A percentile compares a stretch with the other conserved stretches of the same genome.
Conservation (phyloP, 2,797 vertebrate species). For the Glossophaga mutica region DNA sequence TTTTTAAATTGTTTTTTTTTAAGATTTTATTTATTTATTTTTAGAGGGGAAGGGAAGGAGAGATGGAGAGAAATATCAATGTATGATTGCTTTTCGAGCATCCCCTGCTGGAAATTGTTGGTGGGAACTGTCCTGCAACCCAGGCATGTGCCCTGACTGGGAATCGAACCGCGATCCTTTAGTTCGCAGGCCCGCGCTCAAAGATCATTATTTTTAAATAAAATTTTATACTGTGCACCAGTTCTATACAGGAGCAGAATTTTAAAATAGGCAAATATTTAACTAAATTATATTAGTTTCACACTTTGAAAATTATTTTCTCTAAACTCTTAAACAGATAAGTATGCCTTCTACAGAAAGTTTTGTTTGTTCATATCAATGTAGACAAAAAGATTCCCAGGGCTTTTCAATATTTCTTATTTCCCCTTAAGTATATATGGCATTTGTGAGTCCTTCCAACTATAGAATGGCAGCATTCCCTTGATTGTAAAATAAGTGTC, state of each 20-base stretch:
- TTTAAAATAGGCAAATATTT: neutral
- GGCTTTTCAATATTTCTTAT: neutral
- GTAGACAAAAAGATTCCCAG: neutral
- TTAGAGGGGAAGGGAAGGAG: too few relatives aligned
- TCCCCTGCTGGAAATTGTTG: too few relatives aligned
- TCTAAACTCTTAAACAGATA: neutral
- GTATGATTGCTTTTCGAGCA: too few relatives aligned
- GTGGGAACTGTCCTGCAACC: too few relatives aligned
- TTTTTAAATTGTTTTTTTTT: too few relatives aligned
- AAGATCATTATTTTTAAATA: too few relatives aligned
- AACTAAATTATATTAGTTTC: neutral
- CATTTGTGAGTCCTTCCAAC: neutral
- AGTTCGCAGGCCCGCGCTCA: too few relatives aligned
- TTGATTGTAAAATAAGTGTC: neutral
- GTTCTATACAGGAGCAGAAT: neutral
- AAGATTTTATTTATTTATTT: too few relatives aligned
- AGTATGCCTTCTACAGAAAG: neutral
- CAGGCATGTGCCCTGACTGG: too few relatives aligned
- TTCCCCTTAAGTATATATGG: neutral
- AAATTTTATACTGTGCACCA: neutral
- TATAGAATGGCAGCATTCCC: neutral
- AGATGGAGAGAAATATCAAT: too few relatives aligned
- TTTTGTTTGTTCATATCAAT: neutral
- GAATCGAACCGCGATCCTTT: too few relatives aligned
- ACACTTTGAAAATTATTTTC: neutral